Evolutionary conservation across 2,888 invertebrate genomes (phyloP).

Genomic region (Oegoconia quadripuncta): DNA sequence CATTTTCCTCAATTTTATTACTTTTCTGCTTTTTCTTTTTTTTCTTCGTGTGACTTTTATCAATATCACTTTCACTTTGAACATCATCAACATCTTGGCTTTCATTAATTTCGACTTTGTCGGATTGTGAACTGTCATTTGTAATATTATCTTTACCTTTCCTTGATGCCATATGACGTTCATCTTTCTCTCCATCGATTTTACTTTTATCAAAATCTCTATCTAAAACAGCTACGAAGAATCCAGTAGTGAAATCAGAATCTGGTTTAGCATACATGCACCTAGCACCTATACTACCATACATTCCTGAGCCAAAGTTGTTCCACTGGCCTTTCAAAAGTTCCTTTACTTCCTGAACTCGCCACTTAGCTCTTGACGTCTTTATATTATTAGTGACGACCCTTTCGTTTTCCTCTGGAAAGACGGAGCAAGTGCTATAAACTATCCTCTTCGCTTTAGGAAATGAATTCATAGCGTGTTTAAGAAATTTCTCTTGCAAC

Average conservation of each 20-base stretch:
- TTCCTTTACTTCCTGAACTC: constrained; percentile 80
- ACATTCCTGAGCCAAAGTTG: constrained; percentile 82
- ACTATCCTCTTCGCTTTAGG: constrained; percentile 91
- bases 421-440: constrained; percentile 97
- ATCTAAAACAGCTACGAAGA: constrained; percentile 96
- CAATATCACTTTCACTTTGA: neutral
- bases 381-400: constrained; percentile 87
- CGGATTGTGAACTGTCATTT: no score
- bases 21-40: constrained; percentile 24
- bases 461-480: constrained; percentile 90
- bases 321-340: constrained; percentile 83
- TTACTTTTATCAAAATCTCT: constrained; percentile 72
- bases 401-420: constrained; percentile 94
- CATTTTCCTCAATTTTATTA: constrained; percentile 27
- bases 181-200: constrained; percentile 1
- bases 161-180: neutral
- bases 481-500: constrained; percentile 90
- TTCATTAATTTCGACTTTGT: no score
- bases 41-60: constrained; percentile 2
- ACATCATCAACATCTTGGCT: constrained; percentile 10
- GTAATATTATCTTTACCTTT: constrained; percentile 2
- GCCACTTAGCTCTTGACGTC: constrained; percentile 76
- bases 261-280: constrained; percentile 90
- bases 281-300: constrained; percentile 82
- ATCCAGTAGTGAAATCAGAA: constrained; percentile 92